These are phyloP conservation scores for Blera fallax DNA, from an alignment of 2,888 invertebrate genomes.

Conservation along the genomic window DNA sequence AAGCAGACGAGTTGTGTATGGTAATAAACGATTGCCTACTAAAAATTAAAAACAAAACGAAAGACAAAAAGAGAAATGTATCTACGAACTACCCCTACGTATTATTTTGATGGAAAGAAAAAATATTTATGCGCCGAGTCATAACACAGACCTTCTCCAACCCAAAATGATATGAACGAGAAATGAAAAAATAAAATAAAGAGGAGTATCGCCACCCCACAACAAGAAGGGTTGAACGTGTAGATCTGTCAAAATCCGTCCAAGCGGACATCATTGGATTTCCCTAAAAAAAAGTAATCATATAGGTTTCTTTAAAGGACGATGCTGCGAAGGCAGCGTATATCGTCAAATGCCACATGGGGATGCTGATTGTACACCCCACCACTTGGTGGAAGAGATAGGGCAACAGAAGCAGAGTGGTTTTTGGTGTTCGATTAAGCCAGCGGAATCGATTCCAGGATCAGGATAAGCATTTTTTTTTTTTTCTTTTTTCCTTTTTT, in stretches of 20 bases:
- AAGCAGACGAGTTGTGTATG: slow-evolving; percentile 28
- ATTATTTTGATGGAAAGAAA: slow-evolving; percentile 72
- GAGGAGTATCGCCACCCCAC: slow-evolving; percentile 35
- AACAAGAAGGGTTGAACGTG: slow-evolving; percentile 68
- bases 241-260: slow-evolving; percentile 80
- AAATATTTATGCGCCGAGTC: slow-evolving; percentile 75
- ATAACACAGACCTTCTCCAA: slow-evolving; percentile 69
- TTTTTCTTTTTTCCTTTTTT: not conserved
- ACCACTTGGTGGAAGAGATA: slow-evolving; percentile 18
- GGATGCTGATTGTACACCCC: slow-evolving; percentile 55
- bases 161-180: slow-evolving; percentile 51
- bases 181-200: not conserved
- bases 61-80: slow-evolving; percentile 18
- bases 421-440: slow-evolving; percentile 80
- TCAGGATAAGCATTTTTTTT: slow-evolving; percentile 54
- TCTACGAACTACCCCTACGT: slow-evolving; percentile 61
- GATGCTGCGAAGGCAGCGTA: slow-evolving; percentile 35
- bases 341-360: slow-evolving; percentile 66
- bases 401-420: slow-evolving; percentile 75
- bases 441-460: slow-evolving; percentile 71
- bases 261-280: slow-evolving; percentile 81
- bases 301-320: slow-evolving; percentile 70
- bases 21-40: slow-evolving; percentile 71
- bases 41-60: slow-evolving; percentile 63
- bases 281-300: slow-evolving; percentile 75